A percentile compares a stretch with the other conserved stretches of the same genome.
Evolutionary conservation across 2,113 vertebrate genomes (phyloP).

Genomic region (Callorhinus ursinus): DNA sequence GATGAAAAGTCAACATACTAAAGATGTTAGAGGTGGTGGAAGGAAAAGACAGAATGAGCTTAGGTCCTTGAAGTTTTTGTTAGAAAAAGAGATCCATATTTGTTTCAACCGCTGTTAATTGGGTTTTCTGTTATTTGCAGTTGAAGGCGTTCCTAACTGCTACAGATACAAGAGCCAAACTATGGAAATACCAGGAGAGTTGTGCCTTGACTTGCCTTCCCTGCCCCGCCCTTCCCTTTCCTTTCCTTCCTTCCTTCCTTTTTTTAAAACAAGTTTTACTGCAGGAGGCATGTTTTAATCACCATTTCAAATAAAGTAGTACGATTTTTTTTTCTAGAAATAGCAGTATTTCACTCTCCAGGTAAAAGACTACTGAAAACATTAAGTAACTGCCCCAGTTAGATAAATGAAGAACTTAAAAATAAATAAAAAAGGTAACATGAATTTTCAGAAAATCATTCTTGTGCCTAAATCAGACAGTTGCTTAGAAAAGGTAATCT

Average conservation of each 20-base stretch:
- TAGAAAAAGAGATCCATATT: not conserved
- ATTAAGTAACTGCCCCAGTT: not conserved
- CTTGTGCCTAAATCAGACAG: slow-evolving; percentile 41
- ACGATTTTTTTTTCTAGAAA: not conserved
- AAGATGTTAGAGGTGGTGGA: not conserved
- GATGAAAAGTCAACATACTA: not conserved
- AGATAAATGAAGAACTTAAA: slow-evolving; percentile 59
- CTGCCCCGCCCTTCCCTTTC: not conserved
- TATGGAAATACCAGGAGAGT: not conserved
- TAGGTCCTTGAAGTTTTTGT: not conserved
- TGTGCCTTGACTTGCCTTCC: not conserved
- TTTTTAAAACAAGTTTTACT: slow-evolving; percentile 64
- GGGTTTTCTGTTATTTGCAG: not conserved
- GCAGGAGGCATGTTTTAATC: slow-evolving; percentile 28
- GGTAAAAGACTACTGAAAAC: slow-evolving; percentile 51
- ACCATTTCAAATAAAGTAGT: slow-evolving; percentile 54
- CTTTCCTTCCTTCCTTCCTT: not conserved
- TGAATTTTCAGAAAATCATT: slow-evolving; percentile 65
- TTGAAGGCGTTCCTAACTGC: not conserved
- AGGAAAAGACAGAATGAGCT: not conserved
- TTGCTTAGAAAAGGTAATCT: slow-evolving; percentile 41
- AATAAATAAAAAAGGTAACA: slow-evolving; percentile 49
- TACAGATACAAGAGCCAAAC: not conserved
- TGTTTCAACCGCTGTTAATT: not conserved
- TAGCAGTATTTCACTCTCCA: slow-evolving; percentile 51